Conservation (phyloP, 2,113 vertebrate species). For the Aviceda subcristata region DNA sequence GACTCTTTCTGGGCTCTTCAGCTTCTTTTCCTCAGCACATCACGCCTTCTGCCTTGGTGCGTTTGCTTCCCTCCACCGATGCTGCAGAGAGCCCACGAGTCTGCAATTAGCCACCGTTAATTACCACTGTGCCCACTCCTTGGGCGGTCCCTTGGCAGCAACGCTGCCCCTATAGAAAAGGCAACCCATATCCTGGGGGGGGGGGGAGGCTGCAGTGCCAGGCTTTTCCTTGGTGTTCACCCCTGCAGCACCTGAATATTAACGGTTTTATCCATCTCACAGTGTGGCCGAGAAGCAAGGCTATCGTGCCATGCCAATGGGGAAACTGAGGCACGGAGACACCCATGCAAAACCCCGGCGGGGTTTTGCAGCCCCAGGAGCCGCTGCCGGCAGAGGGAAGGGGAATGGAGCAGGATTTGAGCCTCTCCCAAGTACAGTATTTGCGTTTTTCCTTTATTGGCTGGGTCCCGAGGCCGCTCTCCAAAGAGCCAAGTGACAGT, state of each 20-base stretch:
- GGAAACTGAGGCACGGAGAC: neutral
- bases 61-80: neutral
- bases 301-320: rapidly evolving
- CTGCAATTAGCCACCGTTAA: neutral
- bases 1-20: neutral
- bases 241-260: neutral
- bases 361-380: neutral
- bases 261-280: neutral
- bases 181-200: rapidly evolving
- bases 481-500: neutral
- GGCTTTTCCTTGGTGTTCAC: neutral
- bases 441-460: neutral
- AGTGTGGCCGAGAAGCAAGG: rapidly evolving
- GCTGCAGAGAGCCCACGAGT: neutral
- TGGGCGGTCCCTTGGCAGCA: neutral
- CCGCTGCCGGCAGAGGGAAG: neutral
- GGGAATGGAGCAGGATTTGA: neutral
- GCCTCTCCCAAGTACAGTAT: neutral
- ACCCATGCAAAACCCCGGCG: rapidly evolving
- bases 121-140: neutral
- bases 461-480: neutral
- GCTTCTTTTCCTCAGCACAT: neutral
- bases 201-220: rapidly evolving
- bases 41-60: neutral
- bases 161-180: neutral